Percentiles rank a stretch among this genome's conserved stretches.
phyloP scores from a whole-genome alignment of 2,888 invertebrate species.

The Pteria penguin region DNA sequence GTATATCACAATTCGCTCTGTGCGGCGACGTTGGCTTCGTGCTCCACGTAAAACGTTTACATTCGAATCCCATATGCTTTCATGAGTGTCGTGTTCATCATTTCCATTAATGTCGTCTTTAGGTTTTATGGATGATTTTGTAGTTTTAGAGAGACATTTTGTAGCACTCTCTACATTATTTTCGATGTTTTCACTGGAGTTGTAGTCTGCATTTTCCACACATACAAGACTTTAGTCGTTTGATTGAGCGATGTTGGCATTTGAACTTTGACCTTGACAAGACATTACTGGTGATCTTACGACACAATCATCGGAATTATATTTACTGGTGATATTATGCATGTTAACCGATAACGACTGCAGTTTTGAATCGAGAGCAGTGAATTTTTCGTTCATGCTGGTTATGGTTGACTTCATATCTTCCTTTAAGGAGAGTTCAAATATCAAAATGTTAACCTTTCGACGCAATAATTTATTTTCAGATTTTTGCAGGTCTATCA shows the following conservation, averaged over 20 bases:
- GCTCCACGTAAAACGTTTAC: background rate
- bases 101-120: too few relatives aligned
- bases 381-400: background rate
- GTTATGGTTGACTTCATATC: background rate
- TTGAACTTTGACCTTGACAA: too few relatives aligned
- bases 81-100: background rate
- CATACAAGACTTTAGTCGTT: background rate
- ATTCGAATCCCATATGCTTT: background rate
- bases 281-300: too few relatives aligned
- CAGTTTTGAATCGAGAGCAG: background rate
- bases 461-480: background rate
- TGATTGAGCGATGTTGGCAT: too few relatives aligned
- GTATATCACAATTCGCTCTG: background rate
- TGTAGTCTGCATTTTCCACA: background rate
- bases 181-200: background rate
- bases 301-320: background rate
- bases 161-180: background rate
- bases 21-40: background rate
- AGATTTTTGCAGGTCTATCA: fast-evolving
- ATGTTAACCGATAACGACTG: background rate
- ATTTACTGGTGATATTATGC: background rate
- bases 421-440: background rate
- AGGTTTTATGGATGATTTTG: background rate
- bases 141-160: background rate
- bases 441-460: background rate